Conservation (phyloP, 2,888 invertebrate species). For the Microctonus aethiopoides region DNA sequence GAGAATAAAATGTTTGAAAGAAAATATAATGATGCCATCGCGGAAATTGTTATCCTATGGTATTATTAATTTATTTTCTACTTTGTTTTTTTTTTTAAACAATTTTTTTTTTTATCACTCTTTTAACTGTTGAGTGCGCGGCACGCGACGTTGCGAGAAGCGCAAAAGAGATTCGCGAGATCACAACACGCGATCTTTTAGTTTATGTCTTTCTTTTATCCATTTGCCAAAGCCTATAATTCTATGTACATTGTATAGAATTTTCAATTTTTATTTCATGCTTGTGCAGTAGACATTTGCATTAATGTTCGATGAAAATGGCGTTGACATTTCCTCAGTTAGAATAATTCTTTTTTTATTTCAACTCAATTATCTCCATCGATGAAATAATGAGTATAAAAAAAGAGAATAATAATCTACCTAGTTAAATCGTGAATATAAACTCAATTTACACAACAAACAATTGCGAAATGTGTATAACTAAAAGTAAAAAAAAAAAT, state of each 20-base stretch:
- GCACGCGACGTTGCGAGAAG: constrained; percentile 41
- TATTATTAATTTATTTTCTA: not conserved
- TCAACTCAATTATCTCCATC: constrained; percentile 31
- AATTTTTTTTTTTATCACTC: not conserved
- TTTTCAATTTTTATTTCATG: not conserved
- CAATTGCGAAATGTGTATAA: not conserved
- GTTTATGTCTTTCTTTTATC: constrained; percentile 36
- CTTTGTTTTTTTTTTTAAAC: not conserved
- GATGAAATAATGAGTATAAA: not conserved
- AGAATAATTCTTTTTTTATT: constrained; percentile 41
- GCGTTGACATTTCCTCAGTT: constrained; percentile 48
- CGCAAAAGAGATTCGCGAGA: constrained; percentile 36
- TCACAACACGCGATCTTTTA: constrained; percentile 40
- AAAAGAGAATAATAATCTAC: not conserved
- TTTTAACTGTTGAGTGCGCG: constrained; percentile 7
- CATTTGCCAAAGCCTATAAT: not conserved
- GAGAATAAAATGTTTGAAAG: no score
- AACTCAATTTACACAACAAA: not conserved
- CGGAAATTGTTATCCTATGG: constrained; percentile 1
- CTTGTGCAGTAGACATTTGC: constrained; percentile 40
- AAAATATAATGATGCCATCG: no score
- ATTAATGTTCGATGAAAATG: constrained; percentile 44
- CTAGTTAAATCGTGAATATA: not conserved
- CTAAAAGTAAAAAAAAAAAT: not conserved
- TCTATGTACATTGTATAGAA: not conserved